Base-by-base conservation (phyloP, 2,888 invertebrate species). In the Caenorhabditis sp. region DNA sequence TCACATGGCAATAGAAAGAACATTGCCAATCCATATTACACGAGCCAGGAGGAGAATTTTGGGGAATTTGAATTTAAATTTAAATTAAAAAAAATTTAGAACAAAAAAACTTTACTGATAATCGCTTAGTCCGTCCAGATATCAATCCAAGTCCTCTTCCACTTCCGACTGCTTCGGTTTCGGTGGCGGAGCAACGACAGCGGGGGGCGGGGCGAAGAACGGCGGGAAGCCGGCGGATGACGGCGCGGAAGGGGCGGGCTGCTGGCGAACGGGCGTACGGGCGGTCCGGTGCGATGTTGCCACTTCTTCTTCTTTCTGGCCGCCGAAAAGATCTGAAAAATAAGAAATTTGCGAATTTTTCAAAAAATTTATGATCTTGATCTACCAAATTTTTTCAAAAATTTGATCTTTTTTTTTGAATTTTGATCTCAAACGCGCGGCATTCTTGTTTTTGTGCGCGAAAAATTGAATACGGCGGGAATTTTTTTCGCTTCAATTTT, bases 81-180 rank as follows among this genome's bases (percentile, higher is more conserved):
- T n/a, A n/a, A n/a, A n/a, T n/a, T n/a, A n/a, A n/a, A n/a, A n/a
- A n/a, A n/a, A n/a, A n/a, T n/a, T n/a, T n/a, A n/a, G n/a, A n/a
- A n/a, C 32, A 32, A 32, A 32, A 32, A 32, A 32, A 32, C n/a
- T n/a, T n/a, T n/a, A n/a, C n/a, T n/a, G n/a, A n/a, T n/a, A n/a
- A n/a, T n/a, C n/a, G n/a, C n/a, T n/a, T n/a, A n/a, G n/a, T n/a
- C n/a, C n/a, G n/a, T n/a, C n/a, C n/a, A n/a, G n/a, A n/a, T n/a
- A n/a, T 28, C 56, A 78, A 58, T 78, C 78, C 8, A 78, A 50
- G 50, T 78, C 78, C 18, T 78, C 78, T 20, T 69, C 69, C 20
- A 69, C 44, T 26, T 70, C 78, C 32, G n/a, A n/a, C 18, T 58
- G 26, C n/a, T 44, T 28, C 4, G 24, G 26, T 13, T 56, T 68